Conservation (phyloP, 2,113 vertebrate species). For the Perognathus longimembris region DNA sequence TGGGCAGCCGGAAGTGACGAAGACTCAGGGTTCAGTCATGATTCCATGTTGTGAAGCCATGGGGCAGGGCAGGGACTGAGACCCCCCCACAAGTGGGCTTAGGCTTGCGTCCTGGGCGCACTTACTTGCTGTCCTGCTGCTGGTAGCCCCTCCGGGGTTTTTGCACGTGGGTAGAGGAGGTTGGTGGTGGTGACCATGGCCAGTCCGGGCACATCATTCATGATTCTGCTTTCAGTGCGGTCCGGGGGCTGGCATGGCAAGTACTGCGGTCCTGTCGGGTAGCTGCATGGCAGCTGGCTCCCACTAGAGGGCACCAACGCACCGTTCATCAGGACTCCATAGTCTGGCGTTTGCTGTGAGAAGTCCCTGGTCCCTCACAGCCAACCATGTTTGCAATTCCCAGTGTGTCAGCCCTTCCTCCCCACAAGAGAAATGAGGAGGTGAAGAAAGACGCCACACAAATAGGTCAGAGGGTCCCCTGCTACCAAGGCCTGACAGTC, state of each 20-base stretch:
- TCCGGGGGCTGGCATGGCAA: background rate
- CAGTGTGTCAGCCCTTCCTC: background rate
- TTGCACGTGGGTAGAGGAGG: fast-evolving
- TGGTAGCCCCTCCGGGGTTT: background rate
- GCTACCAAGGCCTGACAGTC: background rate
- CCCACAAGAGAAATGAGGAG: background rate
- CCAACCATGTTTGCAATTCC: background rate
- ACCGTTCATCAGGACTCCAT: background rate
- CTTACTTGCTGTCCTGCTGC: background rate
- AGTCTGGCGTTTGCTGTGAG: fast-evolving
- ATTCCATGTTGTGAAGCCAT: no score
- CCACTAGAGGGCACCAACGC: conserved; percentile 82
- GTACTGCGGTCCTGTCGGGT: fast-evolving
- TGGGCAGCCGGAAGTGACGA: no score
- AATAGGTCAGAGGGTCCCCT: background rate
- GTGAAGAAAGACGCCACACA: background rate
- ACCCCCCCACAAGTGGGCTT: background rate
- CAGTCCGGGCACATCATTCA: background rate
- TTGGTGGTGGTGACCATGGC: no score
- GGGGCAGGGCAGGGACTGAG: background rate
- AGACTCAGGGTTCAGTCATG: no score
- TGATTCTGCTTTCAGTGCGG: background rate
- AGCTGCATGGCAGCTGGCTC: background rate
- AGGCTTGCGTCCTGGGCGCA: background rate
- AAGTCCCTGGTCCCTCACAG: background rate